A percentile compares a stretch with the other conserved stretches of the same genome.
Conservation (phyloP, 2,113 vertebrate genomes). For the Hippoglossus stenolepis region DNA sequence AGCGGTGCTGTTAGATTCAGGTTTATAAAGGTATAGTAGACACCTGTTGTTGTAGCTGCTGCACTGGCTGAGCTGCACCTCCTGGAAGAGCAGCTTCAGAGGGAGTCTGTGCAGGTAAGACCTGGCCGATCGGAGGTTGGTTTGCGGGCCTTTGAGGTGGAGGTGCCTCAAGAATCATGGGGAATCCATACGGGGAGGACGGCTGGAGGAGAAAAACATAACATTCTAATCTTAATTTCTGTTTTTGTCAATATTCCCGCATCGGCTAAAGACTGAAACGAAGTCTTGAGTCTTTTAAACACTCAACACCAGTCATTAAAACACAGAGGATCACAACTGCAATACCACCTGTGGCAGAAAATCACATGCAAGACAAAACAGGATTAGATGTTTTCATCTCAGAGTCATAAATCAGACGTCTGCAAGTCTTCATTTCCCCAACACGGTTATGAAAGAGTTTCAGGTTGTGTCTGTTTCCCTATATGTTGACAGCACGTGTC, state of each 20-base stretch:
- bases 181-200: constrained; percentile 45
- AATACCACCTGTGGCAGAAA: not conserved
- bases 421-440: constrained; percentile 29
- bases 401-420: constrained; percentile 43
- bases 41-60: constrained; percentile 54
- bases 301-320: not conserved
- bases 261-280: not conserved
- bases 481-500: constrained; percentile 33
- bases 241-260: not conserved
- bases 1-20: not conserved
- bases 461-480: constrained; percentile 2
- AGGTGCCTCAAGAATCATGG: constrained; percentile 5
- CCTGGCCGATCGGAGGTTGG: constrained; percentile 31
- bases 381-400: not conserved
- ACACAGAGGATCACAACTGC: not conserved
- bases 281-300: not conserved
- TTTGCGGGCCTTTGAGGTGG: constrained; percentile 42
- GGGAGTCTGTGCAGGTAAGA: constrained; percentile 38
- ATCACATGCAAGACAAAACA: constrained; percentile 7
- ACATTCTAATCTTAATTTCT: not conserved
- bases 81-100: constrained; percentile 4
- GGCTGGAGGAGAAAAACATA: not conserved
- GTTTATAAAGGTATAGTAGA: not conserved
- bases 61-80: constrained; percentile 40
- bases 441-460: constrained; percentile 17